Conservation (phyloP, 2,113 vertebrate genomes). For the Seriola rivoliana region DNA sequence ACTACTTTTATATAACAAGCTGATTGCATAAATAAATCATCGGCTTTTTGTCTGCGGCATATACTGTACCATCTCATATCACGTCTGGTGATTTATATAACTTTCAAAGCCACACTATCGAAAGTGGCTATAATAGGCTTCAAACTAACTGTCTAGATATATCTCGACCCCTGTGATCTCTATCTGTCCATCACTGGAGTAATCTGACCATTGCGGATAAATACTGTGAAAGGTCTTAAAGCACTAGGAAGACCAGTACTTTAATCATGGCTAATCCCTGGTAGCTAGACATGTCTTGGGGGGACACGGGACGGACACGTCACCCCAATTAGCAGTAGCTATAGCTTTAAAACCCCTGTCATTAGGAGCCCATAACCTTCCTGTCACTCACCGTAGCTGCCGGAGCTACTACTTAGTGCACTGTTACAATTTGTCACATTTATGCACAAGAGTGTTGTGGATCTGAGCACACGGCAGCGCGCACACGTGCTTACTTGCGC, state of each 20-base stretch:
- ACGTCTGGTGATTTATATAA: slow-evolving; percentile 43
- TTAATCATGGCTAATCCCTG: slow-evolving; percentile 79
- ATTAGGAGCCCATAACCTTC: slow-evolving; percentile 75
- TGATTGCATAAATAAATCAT: slow-evolving; percentile 72
- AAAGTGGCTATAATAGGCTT: slow-evolving; percentile 43
- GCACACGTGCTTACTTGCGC: not conserved
- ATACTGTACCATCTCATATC: slow-evolving; percentile 10
- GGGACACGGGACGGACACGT: slow-evolving; percentile 73
- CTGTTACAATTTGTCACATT: slow-evolving; percentile 50
- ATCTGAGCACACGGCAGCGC: not conserved
- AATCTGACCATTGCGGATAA: slow-evolving; percentile 70
- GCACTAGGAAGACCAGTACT: slow-evolving; percentile 63
- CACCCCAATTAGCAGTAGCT: slow-evolving; percentile 79
- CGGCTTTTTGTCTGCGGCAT: slow-evolving; percentile 40
- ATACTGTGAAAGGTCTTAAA: slow-evolving; percentile 67
- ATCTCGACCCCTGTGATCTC: slow-evolving; percentile 57
- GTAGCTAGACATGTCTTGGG: slow-evolving; percentile 73
- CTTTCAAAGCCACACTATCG: slow-evolving; percentile 46
- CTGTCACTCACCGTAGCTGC: slow-evolving; percentile 66
- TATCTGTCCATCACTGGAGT: slow-evolving; percentile 71
- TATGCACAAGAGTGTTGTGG: slow-evolving; percentile 30
- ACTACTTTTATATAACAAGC: slow-evolving; percentile 72
- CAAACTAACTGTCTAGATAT: slow-evolving; percentile 53
- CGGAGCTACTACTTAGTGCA: slow-evolving; percentile 41
- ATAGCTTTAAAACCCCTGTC: slow-evolving; percentile 75